Evolutionary conservation across 2,113 vertebrate genomes (phyloP).

Genomic region (Trematomus loennbergii): DNA sequence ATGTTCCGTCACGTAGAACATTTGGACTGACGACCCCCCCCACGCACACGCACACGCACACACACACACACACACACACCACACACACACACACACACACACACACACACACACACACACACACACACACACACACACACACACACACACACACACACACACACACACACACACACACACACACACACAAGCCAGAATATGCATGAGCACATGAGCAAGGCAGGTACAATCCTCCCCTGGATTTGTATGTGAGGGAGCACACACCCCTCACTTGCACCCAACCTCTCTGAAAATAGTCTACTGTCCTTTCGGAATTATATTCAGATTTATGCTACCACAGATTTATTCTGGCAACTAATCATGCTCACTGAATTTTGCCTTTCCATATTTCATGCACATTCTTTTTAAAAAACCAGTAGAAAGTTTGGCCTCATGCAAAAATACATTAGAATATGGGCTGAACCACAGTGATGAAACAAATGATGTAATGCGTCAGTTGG

Average conservation of each 20-base stretch:
- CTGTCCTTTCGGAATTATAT: slow-evolving; percentile 41
- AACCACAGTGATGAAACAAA: slow-evolving; percentile 44
- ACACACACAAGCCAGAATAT: slow-evolving; percentile 22
- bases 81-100: slow-evolving; percentile 12
- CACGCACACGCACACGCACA: neutral
- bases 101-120: slow-evolving; percentile 11
- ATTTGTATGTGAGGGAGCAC: slow-evolving; percentile 34
- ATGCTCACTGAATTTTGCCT: slow-evolving; percentile 53
- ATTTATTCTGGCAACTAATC: slow-evolving; percentile 63
- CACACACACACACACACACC: slow-evolving; percentile 11
- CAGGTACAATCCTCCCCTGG: slow-evolving; percentile 49
- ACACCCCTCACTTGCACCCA: slow-evolving; percentile 22
- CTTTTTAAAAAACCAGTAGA: slow-evolving; percentile 13
- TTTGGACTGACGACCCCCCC: slow-evolving; percentile 53
- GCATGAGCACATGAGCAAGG: slow-evolving; percentile 42
- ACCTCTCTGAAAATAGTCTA: slow-evolving; percentile 42
- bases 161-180: neutral
- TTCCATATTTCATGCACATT: slow-evolving; percentile 57
- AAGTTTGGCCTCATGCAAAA: slow-evolving; percentile 39
- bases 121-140: slow-evolving; percentile 10
- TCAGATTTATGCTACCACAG: slow-evolving; percentile 35
- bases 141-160: neutral
- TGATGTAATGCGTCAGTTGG: slow-evolving; percentile 55
- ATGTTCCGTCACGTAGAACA: slow-evolving; percentile 75
- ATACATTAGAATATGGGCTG: slow-evolving; percentile 42